These are phyloP conservation scores for Parauchenoglanis punctatus DNA, from an alignment of 2,797 vertebrate species.

Conservation along the genomic window DNA sequence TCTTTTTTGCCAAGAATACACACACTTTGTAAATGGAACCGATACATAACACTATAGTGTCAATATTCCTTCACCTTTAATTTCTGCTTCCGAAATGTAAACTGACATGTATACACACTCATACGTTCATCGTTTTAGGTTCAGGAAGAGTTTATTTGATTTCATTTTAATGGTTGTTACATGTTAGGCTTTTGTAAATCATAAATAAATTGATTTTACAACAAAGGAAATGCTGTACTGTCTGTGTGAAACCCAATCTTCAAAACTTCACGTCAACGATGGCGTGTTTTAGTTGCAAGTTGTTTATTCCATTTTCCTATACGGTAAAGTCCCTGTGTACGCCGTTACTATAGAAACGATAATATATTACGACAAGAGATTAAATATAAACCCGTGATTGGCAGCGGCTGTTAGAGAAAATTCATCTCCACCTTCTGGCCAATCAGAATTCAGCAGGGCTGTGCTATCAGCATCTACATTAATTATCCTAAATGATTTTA, in stretches of 20 bases:
- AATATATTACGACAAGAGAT: neutral
- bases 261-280: neutral
- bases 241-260: neutral
- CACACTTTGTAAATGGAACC: slow-evolving; percentile 56
- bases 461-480: too few relatives aligned
- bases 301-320: neutral
- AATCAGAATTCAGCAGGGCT: neutral
- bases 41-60: slow-evolving; percentile 56
- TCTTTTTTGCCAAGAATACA: slow-evolving; percentile 49
- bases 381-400: neutral
- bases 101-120: slow-evolving; percentile 56
- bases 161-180: slow-evolving; percentile 66
- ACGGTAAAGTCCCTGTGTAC: neutral
- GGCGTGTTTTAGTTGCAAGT: neutral
- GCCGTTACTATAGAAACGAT: neutral
- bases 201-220: slow-evolving; percentile 85
- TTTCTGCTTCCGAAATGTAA: slow-evolving; percentile 58
- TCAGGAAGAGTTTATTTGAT: slow-evolving; percentile 59
- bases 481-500: neutral
- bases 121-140: slow-evolving; percentile 58
- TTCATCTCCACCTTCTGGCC: neutral
- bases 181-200: slow-evolving; percentile 84
- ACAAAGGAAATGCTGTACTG: neutral
- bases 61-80: slow-evolving; percentile 44
- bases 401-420: neutral